Evolutionary conservation across 2,113 vertebrate species (phyloP).

Genomic region (Oophaga pumilio): DNA sequence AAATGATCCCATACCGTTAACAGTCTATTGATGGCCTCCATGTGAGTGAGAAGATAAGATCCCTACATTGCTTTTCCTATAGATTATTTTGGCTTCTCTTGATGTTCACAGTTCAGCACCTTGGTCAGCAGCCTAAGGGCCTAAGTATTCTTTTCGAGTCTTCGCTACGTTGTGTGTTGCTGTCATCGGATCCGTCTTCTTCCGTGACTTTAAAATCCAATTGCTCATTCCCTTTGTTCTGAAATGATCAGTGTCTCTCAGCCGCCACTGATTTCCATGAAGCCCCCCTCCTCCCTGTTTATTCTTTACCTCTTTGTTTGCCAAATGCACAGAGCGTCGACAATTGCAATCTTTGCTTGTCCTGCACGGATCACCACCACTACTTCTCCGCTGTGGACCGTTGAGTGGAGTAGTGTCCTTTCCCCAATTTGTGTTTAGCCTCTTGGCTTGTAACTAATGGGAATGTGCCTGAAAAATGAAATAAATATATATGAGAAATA

Average conservation of each 20-base stretch:
- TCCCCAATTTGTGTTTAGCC: neutral
- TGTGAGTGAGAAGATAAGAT: neutral
- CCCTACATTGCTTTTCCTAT: neutral
- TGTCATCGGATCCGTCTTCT: slow-evolving; percentile 8
- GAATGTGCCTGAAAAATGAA: neutral
- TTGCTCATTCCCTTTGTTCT: slow-evolving; percentile 53
- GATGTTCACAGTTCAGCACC: neutral
- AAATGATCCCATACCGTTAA: neutral
- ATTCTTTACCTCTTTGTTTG: slow-evolving; percentile 54
- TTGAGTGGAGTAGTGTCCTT: slow-evolving; percentile 4
- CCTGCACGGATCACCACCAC: neutral
- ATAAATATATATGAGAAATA: slow-evolving; percentile 12
- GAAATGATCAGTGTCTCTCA: slow-evolving; percentile 41
- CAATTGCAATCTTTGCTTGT: neutral
- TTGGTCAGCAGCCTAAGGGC: neutral
- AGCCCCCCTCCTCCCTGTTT: slow-evolving; percentile 28
- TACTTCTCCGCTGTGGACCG: neutral
- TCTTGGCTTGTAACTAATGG: neutral
- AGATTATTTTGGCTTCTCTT: neutral
- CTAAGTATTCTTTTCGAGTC: neutral
- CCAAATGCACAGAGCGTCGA: slow-evolving; percentile 30
- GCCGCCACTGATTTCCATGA: slow-evolving; percentile 51
- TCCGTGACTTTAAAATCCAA: slow-evolving; percentile 45
- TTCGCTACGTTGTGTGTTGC: neutral
- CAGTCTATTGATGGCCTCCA: neutral